Base-by-base conservation (phyloP, 2,888 invertebrate genomes). In the Muscina levida region DNA sequence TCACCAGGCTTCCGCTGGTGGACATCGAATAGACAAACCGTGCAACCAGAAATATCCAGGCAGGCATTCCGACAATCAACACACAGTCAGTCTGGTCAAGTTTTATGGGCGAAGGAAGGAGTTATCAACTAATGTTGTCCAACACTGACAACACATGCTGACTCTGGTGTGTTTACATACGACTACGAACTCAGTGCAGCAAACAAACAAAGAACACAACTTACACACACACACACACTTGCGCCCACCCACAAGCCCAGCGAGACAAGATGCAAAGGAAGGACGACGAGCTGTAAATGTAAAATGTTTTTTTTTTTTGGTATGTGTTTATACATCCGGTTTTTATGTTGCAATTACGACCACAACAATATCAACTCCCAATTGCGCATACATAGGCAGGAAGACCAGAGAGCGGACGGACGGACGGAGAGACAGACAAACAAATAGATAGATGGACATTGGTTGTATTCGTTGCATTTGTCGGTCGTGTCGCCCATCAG, bases 281-380 rank as follows among this genome's bases (percentile, higher is more conserved):
- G 22, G 42, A 22, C 62, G 19, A 62, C n/a, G 42, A 59, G 31
- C 39, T 59, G 59, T 59, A 39, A 39, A 22, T 66, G 53, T 65
- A 37, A 37, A 24, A 56, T 17, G 31, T 68, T 15, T 59, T 26
- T 48, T 57, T 57, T 70, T 51, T 2, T n/a, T 51, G 51, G 31
- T 71, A 26, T 74, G 78, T 71, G 77, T 81, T 81, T 81, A 74
- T 75, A 75, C 68, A 81, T 81, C 81, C 81, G 77, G 72, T 31
- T 81, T 81, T 81, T 75, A 77, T 81, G 77, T 81, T 81, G 81
- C 81, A 81, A 81, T 81, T 81, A 81, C 81, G 72, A 65, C 81
- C 81, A 77, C 81, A 81, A 72, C 74, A 81, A 81, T 77, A 81
- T 81, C 81, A 81, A 75, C 81, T 81, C 73, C 56, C 77, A 74